Conservation (phyloP, 2,888 invertebrate species). For the Zaprionus obscuricornis region DNA sequence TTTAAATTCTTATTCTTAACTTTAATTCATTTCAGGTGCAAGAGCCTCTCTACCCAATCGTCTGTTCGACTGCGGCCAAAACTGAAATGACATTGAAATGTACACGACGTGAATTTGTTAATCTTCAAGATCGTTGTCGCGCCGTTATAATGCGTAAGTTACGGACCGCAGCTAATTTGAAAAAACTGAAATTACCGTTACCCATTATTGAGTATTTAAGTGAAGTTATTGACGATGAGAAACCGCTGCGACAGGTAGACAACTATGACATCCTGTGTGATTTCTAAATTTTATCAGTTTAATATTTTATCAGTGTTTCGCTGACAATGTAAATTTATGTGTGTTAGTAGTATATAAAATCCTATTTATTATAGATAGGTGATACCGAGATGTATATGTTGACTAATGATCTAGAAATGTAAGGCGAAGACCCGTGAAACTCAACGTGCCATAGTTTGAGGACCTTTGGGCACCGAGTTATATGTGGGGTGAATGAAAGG, state of each 20-base stretch:
- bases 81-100: constrained; percentile 88
- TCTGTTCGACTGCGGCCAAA: constrained; percentile 90
- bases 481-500: not conserved
- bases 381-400: constrained; percentile 43
- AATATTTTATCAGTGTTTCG: not conserved
- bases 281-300: constrained; percentile 47
- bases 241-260: constrained; percentile 82
- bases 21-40: constrained; percentile 84
- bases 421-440: constrained; percentile 57
- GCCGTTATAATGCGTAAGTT: constrained; percentile 86
- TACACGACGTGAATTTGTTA: constrained; percentile 86
- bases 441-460: constrained; percentile 55
- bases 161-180: constrained; percentile 84
- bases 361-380: constrained; percentile 48
- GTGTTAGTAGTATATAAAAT: constrained; percentile 20
- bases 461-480: too few relatives aligned
- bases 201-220: constrained; percentile 85
- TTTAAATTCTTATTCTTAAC: constrained; percentile 2
- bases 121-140: constrained; percentile 88
- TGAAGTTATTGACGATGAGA: constrained; percentile 84
- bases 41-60: constrained; percentile 87
- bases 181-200: constrained; percentile 85
- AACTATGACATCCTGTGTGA: constrained; percentile 82
- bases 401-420: constrained; percentile 38
- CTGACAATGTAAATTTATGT: constrained; percentile 1